Base-by-base conservation (phyloP, 2,113 vertebrate species). In the Heterocephalus glaber region DNA sequence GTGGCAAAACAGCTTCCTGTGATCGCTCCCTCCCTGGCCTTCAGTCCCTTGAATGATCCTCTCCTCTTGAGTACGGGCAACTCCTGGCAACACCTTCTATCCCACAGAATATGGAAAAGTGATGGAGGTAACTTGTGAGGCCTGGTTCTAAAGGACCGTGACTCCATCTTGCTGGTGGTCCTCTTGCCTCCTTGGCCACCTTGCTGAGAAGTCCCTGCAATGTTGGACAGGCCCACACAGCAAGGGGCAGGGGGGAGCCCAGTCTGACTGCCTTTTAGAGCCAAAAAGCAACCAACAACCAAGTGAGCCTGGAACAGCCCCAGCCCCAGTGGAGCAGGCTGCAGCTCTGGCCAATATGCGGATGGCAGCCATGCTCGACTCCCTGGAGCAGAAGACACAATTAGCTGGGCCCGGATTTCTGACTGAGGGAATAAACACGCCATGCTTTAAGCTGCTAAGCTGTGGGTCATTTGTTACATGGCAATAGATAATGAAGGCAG, bases 181-280 rank as follows among this genome's bases (percentile, higher is more conserved):
- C 3, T 2, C 1, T 10, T 16, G 66, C 3, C 84, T 74, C 35
- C 49, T 16, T 8, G 38, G 30, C 17, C 26, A 6, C 65, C 77
- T 82, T 22, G 20, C 60, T 30, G 30, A 35, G 72, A 80, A 44
- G n/a, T 19, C 16, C 28, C 16, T 17, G 74, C 14, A 49, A 30
- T 30, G 33, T 0, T 68, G 76, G 70, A 84, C 22, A 72, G 16
- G 26, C 4, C 41, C 4, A 2, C 0, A 7, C 0, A 47, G 65
- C 10, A n/a, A 58, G 26, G 44, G 41, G 20, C 6, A 0, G 68
- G 63, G 82, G 22, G n/a, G 0, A 5, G 66, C 35, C 82, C 20
- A 20, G 65, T 17, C 33, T 24, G 5, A 72, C 4, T 30, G 58
- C 49, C 77, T 1, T 0, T 0, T 0, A 52, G 16, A 61, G n/a